Conservation (phyloP, 1,140 invertebrate species). For the Meteorus sp. region DNA sequence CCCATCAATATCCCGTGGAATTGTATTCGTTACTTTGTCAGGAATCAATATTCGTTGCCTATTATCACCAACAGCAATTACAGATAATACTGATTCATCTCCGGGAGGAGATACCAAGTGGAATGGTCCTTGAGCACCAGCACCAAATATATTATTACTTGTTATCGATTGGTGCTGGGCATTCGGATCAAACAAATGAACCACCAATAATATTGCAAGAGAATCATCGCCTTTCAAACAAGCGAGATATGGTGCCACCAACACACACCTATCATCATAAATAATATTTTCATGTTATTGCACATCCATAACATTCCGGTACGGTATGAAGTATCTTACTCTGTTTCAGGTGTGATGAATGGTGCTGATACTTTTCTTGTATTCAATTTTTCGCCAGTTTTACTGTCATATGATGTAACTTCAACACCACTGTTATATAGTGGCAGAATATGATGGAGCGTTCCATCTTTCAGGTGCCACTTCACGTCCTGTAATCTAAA, state of each 20-base stretch:
- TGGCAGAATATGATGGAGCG: conserved; percentile 69
- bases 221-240: conserved; percentile 61
- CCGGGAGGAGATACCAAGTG: conserved; percentile 41
- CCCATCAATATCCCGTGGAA: conserved; percentile 42
- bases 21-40: conserved; percentile 28
- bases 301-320: too few species aligned
- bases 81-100: conserved; percentile 37
- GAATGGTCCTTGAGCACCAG: conserved; percentile 48
- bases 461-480: conserved; percentile 67
- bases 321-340: conserved; percentile 55
- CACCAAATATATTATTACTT: conserved; percentile 52
- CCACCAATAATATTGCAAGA: conserved; percentile 45
- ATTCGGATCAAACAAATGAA: conserved; percentile 48
- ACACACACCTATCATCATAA: conserved; percentile 62
- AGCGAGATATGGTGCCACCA: conserved; percentile 66
- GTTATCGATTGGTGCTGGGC: conserved; percentile 41
- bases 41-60: conserved; percentile 41
- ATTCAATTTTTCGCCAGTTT: conserved; percentile 66
- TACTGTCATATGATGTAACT: conserved; percentile 68
- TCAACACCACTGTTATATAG: conserved; percentile 69
- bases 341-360: conserved; percentile 64
- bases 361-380: conserved; percentile 65
- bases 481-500: conserved; percentile 53
- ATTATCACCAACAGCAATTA: conserved; percentile 39
- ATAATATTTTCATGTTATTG: conserved; percentile 12